phyloP scores from a whole-genome alignment of 2,797 vertebrate species.

The Phrynocephalus vlangalii region DNA sequence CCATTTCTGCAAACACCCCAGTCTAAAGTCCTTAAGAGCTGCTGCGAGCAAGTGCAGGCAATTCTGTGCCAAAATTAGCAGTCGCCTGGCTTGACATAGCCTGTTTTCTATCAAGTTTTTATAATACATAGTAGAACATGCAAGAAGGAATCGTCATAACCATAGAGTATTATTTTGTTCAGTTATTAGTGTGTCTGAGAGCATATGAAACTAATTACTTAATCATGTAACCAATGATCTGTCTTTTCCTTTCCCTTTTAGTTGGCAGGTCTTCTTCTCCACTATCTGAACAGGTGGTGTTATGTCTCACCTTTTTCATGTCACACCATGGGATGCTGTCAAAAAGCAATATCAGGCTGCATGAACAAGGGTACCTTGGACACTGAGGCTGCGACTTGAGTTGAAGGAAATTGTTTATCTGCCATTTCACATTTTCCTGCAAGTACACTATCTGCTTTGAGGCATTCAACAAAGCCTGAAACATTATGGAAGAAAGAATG shows the following conservation, averaged over 20 bases:
- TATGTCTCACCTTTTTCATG: not conserved
- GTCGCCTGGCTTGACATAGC: too few species aligned
- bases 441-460: constrained; percentile 59
- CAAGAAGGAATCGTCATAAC: not conserved
- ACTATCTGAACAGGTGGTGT: constrained; percentile 8
- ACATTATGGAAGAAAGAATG: constrained; percentile 56
- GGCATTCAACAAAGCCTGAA: constrained; percentile 43
- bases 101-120: not conserved
- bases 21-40: not conserved
- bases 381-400: constrained; percentile 41
- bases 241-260: not conserved
- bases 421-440: constrained; percentile 58
- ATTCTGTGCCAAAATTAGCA: not conserved
- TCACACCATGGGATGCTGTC: constrained; percentile 38
- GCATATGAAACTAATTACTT: not conserved
- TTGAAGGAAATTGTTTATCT: constrained; percentile 62
- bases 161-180: not conserved
- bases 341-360: constrained; percentile 11
- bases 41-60: not conserved
- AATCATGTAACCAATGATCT: not conserved
- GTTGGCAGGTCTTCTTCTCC: not conserved
- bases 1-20: not conserved
- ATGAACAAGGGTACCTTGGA: constrained; percentile 35
- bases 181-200: not conserved
- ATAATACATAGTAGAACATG: too few species aligned